phyloP scores from a whole-genome alignment of 2,888 invertebrate species.

The Cheilosia vernalis region DNA sequence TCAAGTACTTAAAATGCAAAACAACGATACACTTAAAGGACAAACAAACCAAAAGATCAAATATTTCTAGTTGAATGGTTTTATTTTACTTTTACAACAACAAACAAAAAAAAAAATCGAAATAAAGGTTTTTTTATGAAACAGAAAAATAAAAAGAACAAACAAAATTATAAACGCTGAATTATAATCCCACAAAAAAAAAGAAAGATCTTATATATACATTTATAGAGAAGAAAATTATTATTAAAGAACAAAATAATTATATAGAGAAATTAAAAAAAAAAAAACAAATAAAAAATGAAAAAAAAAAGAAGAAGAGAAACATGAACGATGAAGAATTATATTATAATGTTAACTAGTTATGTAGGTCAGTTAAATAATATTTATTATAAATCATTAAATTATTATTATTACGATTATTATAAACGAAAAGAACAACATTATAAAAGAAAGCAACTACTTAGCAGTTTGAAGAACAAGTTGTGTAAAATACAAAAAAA shows the following conservation, averaged over 20 bases:
- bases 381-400: slow-evolving; percentile 78
- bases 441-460: slow-evolving; percentile 67
- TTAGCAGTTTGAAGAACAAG: slow-evolving; percentile 76
- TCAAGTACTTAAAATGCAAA: slow-evolving; percentile 63
- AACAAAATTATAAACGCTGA: slow-evolving; percentile 63
- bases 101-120: slow-evolving; percentile 48
- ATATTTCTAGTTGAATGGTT: slow-evolving; percentile 57
- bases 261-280: slow-evolving; percentile 76
- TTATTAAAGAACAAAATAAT: slow-evolving; percentile 69
- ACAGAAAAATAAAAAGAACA: slow-evolving; percentile 42
- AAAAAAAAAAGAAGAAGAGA: too few relatives aligned
- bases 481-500: slow-evolving; percentile 76
- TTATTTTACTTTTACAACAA: slow-evolving; percentile 58
- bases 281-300: slow-evolving; percentile 76
- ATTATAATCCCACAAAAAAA: slow-evolving; percentile 76
- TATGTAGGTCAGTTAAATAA: slow-evolving; percentile 83
- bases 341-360: slow-evolving; percentile 82
- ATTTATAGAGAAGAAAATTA: slow-evolving; percentile 75
- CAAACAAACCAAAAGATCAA: slow-evolving; percentile 35
- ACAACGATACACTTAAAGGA: slow-evolving; percentile 71
- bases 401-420: slow-evolving; percentile 76
- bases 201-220: slow-evolving; percentile 76
- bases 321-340: slow-evolving; percentile 77
- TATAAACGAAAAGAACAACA: slow-evolving; percentile 70
- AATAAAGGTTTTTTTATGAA: slow-evolving; percentile 65